Conservation (phyloP, 2,797 vertebrate species). For the Pangasius djambal region DNA sequence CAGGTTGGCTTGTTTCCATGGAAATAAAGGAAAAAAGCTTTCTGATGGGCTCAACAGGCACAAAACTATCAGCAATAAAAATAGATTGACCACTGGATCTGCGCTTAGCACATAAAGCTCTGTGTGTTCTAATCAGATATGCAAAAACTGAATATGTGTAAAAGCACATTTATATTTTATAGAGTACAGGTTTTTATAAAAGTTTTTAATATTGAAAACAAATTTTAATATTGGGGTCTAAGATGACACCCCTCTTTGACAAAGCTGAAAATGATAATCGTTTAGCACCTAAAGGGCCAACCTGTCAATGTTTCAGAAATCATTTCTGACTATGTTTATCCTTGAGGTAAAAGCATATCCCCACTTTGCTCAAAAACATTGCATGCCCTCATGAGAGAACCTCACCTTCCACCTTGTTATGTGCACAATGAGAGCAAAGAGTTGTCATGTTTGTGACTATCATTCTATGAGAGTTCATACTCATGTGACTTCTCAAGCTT, state of each 20-base stretch:
- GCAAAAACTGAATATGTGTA: conserved; percentile 2
- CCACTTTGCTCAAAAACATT: background rate
- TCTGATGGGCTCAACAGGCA: conserved; percentile 35
- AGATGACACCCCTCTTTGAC: conserved; percentile 35
- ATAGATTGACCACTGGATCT: conserved; percentile 27
- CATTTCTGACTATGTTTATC: conserved; percentile 48
- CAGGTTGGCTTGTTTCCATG: conserved; percentile 47
- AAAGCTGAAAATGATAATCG: conserved; percentile 44
- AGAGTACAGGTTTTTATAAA: background rate
- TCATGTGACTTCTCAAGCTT: conserved; percentile 24
- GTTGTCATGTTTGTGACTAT: conserved; percentile 22
- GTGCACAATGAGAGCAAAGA: conserved; percentile 25
- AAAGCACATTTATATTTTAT: background rate
- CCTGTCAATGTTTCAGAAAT: conserved; percentile 48
- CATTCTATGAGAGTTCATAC: conserved; percentile 35
- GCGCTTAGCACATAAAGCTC: background rate
- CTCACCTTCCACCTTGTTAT: conserved; percentile 23
- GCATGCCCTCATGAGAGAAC: conserved; percentile 20
- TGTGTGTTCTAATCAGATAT: conserved; percentile 14
- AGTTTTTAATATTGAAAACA: conserved; percentile 2
- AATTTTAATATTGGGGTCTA: background rate
- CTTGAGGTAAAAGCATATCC: conserved; percentile 35
- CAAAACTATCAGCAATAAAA: conserved; percentile 29
- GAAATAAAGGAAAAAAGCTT: conserved; percentile 30
- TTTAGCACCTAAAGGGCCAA: conserved; percentile 35